phyloP scores from a whole-genome alignment of 2,888 invertebrate genomes.

The Lissocephala sabroskyi region DNA sequence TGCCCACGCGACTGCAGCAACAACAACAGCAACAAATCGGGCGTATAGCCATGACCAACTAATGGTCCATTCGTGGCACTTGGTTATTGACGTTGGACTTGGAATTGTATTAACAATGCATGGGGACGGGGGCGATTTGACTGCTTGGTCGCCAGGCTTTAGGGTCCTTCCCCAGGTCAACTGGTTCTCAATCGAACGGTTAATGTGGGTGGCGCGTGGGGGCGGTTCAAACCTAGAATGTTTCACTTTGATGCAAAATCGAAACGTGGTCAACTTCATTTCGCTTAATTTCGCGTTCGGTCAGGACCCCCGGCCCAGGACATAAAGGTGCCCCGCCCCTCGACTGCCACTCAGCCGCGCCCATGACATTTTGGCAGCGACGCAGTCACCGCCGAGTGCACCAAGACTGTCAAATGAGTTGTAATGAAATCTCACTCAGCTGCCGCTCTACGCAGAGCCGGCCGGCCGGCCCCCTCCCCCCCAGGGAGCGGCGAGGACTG shows the following conservation, averaged over 20 bases:
- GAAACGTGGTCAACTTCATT: constrained; percentile 67
- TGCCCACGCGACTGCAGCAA: constrained; percentile 12
- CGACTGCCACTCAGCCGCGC: constrained; percentile 52
- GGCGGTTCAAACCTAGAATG: constrained; percentile 16
- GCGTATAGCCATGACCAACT: constrained; percentile 35
- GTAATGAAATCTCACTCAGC: constrained; percentile 65
- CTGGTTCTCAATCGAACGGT: too few relatives aligned
- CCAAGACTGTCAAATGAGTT: constrained; percentile 67
- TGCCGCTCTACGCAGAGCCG: too few relatives aligned
- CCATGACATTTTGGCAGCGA: constrained; percentile 57
- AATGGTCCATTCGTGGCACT: constrained; percentile 66
- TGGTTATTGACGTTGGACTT: constrained; percentile 65
- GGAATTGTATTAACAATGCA: constrained; percentile 65
- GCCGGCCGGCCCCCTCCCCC: too few relatives aligned
- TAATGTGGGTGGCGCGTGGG: background rate
- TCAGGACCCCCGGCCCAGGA: too few relatives aligned
- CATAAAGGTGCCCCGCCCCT: too few relatives aligned
- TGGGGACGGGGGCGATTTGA: constrained; percentile 22
- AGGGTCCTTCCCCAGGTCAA: too few relatives aligned
- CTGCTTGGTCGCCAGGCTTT: too few relatives aligned
- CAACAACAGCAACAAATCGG: constrained; percentile 19
- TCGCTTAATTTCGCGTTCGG: constrained; percentile 62
- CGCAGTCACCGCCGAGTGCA: constrained; percentile 46
- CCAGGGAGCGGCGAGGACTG: too few relatives aligned
- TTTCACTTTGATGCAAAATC: constrained; percentile 63